Conservation (phyloP, 2,113 vertebrate genomes). For the Alligator mississippiensis region DNA sequence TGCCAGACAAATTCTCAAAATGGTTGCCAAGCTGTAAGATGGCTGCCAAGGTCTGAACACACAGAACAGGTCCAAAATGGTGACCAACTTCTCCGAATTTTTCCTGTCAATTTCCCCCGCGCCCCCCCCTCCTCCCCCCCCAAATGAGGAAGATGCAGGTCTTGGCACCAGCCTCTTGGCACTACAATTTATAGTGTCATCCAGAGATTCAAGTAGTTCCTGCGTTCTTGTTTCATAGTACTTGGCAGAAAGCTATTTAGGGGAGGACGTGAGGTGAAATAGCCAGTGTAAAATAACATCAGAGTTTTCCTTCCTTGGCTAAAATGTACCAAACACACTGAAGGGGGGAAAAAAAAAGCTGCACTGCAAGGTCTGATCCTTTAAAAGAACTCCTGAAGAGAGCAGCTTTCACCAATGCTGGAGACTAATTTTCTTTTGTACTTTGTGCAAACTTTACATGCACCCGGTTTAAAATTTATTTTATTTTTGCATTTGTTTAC, state of each 20-base stretch:
- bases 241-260: slow-evolving; percentile 81
- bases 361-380: slow-evolving; percentile 27
- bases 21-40: slow-evolving; percentile 99
- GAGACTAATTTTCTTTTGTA: slow-evolving; percentile 65
- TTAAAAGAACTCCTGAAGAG: slow-evolving; percentile 56
- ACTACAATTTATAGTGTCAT: slow-evolving; percentile 85
- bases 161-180: slow-evolving; percentile 91
- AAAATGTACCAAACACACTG: slow-evolving; percentile 37
- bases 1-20: slow-evolving; percentile 93
- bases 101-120: slow-evolving; percentile 37
- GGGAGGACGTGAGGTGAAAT: slow-evolving; percentile 77
- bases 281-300: slow-evolving; percentile 59
- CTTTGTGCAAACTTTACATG: slow-evolving; percentile 70
- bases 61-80: slow-evolving; percentile 81
- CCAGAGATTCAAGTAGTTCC: slow-evolving; percentile 91
- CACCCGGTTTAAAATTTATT: slow-evolving; percentile 75
- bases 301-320: slow-evolving; percentile 68
- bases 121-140: background rate
- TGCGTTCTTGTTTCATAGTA: slow-evolving; percentile 82
- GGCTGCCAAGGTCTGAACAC: slow-evolving; percentile 91
- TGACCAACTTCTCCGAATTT: slow-evolving; percentile 72
- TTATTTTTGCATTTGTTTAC: slow-evolving; percentile 81
- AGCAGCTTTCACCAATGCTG: slow-evolving; percentile 25
- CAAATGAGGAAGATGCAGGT: slow-evolving; percentile 83
- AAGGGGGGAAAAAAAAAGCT: background rate